Conservation (phyloP, 2,113 vertebrate genomes). For the Protobothrops mucrosquamatus region DNA sequence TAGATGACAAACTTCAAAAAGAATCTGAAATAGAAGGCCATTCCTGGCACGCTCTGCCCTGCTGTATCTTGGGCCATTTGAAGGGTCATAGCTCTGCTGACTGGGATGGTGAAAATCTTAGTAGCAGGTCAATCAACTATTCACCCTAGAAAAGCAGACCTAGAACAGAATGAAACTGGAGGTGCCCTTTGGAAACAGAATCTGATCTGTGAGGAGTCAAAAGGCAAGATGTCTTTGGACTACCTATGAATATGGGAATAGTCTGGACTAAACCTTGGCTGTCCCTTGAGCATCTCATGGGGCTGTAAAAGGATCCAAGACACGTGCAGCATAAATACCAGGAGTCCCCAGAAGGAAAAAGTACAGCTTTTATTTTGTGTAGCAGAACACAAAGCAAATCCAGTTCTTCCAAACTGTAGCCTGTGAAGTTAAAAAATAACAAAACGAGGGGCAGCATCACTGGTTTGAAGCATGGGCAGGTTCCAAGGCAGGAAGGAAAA, state of each 20-base stretch:
- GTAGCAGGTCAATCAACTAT: not conserved
- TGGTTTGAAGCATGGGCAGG: not conserved
- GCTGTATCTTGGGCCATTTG: not conserved
- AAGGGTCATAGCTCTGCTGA: not conserved
- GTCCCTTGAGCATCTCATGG: accelerated
- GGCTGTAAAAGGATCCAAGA: not conserved
- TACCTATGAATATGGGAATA: not conserved
- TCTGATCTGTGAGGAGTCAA: not conserved
- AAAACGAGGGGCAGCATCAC: not conserved
- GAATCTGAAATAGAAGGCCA: not conserved
- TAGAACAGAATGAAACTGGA: not conserved
- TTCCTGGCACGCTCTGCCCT: not conserved
- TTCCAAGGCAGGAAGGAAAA: not conserved
- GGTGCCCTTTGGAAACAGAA: not conserved
- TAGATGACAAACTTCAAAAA: not conserved
- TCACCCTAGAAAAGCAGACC: not conserved
- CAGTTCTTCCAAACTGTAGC: not conserved
- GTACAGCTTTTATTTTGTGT: constrained; percentile 21
- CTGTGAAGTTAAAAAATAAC: not conserved
- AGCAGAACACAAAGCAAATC: constrained; percentile 16
- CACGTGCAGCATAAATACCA: not conserved
- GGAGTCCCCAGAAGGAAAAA: not conserved
- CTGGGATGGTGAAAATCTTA: not conserved
- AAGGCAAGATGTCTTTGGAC: not conserved
- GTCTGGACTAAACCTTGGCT: not conserved